These are phyloP conservation scores for Emydura subglobosa DNA, from an alignment of 2,113 vertebrate genomes.

Conservation along the genomic window DNA sequence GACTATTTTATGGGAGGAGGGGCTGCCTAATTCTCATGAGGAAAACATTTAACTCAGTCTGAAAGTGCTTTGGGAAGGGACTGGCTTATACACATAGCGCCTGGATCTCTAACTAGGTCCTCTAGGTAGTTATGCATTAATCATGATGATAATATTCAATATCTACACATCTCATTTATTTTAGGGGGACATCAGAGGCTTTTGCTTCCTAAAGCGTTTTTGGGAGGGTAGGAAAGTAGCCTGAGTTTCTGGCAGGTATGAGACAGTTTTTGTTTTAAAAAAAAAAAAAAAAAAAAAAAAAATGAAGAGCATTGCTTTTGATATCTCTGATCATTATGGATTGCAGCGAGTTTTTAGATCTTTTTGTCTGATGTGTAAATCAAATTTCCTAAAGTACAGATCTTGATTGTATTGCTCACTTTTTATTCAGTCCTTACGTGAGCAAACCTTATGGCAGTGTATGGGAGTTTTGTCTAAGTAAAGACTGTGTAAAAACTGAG, in stretches of 20 bases:
- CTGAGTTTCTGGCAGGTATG: neutral
- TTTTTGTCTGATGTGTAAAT: neutral
- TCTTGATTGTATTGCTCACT: neutral
- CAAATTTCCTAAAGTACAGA: neutral
- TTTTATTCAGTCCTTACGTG: neutral
- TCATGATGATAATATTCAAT: neutral
- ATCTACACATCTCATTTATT: neutral
- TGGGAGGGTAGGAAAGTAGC: neutral
- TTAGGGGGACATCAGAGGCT: neutral
- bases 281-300: too few species aligned
- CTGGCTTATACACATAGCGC: neutral
- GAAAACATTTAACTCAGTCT: neutral
- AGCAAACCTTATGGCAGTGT: rapidly evolving
- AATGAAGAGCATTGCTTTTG: neutral
- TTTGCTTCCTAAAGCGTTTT: neutral
- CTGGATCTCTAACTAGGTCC: neutral
- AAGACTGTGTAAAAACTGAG: neutral
- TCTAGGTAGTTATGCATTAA: neutral
- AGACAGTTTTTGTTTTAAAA: neutral
- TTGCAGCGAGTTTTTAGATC: neutral
- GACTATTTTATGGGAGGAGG: neutral
- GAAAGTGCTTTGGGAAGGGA: neutral
- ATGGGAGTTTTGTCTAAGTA: neutral
- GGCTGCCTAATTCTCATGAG: neutral
- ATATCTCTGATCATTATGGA: neutral